Evolutionary conservation across 2,113 vertebrate species (phyloP), one percentile per base, ranked within the genome.

Genomic region (Rhagologus leucostigma): DNA sequence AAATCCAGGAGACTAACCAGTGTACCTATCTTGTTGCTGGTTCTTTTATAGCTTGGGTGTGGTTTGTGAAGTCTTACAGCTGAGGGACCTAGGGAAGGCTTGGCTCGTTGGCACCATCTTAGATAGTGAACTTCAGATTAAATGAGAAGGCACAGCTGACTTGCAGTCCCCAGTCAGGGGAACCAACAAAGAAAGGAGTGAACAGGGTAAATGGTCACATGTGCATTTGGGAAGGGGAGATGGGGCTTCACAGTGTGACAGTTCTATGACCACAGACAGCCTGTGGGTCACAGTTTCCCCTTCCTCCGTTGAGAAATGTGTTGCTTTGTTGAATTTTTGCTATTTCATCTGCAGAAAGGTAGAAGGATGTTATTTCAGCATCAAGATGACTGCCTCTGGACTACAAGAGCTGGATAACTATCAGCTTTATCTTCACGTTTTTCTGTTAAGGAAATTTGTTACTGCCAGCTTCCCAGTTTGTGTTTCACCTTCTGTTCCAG

Each of bases 1-100:
- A 70, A 53, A 3, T 1, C 0, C 47, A 29, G 4, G 27, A 23
- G 1, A 53, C 4, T 0, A 0, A 6, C 0, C 3, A 75, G 0
- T 3, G 21, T 0, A 0, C 0, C 1, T 1, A 0, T 1, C 0
- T 2, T 30, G 5, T 32, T 47, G 21, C 9, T 47, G 19, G 5
- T 17, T 23, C 33, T 73, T 60, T 53, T 33, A 2, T 13, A n/a
- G 8, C 21, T 44, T 11, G 19, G 18, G 16, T 70, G 17, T 27
- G 42, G 37, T 67, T 80, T 46, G 32, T 74, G 21, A 63, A 42
- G 10, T 11, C 22, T 33, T 37, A 6, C 50, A 78, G 50, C 30
- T 89, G 30, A 67, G 10, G 4, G 8, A 18, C 13, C 6, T 3
- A 6, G 12, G 13, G 37, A 62, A 12, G 14, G 14, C 29, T 42